Conservation (phyloP, 2,113 vertebrate species). For the Micronycteris hirsuta region DNA sequence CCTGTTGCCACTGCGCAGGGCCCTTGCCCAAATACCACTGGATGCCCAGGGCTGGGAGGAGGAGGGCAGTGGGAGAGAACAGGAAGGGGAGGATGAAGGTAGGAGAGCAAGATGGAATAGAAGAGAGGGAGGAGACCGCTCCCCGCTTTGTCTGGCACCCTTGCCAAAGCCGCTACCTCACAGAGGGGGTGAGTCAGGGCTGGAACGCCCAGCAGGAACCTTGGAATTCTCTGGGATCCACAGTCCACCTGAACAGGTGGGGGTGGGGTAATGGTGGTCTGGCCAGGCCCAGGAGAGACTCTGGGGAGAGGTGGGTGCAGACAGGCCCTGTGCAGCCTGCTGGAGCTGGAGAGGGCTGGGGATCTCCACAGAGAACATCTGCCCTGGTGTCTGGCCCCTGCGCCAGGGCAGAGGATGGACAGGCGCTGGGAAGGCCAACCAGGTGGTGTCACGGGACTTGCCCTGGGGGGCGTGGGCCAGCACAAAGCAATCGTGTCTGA, state of each 20-base stretch:
- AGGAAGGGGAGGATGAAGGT: neutral
- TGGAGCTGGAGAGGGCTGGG: neutral
- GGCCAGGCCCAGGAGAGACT: neutral
- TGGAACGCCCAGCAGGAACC: neutral
- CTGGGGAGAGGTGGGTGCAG: too few species aligned
- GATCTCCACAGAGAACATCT: neutral
- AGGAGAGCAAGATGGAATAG: neutral
- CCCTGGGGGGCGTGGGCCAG: neutral
- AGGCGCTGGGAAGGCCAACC: neutral
- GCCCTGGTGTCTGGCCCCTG: neutral
- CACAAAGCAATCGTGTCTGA: neutral
- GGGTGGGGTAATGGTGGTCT: neutral
- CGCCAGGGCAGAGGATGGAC: neutral
- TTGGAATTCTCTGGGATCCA: neutral
- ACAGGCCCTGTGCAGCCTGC: neutral
- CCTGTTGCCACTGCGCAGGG: neutral
- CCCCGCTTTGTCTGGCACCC: neutral
- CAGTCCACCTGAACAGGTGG: neutral
- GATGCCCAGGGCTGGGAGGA: neutral
- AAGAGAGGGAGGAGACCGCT: neutral
- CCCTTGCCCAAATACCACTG: neutral
- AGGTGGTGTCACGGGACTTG: neutral
- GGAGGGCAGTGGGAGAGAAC: neutral
- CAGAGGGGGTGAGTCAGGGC: constrained; percentile 34
- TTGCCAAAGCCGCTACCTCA: constrained; percentile 31